These are phyloP conservation scores for Pecten maximus DNA, from an alignment of 2,888 invertebrate genomes.

Conservation along the genomic window DNA sequence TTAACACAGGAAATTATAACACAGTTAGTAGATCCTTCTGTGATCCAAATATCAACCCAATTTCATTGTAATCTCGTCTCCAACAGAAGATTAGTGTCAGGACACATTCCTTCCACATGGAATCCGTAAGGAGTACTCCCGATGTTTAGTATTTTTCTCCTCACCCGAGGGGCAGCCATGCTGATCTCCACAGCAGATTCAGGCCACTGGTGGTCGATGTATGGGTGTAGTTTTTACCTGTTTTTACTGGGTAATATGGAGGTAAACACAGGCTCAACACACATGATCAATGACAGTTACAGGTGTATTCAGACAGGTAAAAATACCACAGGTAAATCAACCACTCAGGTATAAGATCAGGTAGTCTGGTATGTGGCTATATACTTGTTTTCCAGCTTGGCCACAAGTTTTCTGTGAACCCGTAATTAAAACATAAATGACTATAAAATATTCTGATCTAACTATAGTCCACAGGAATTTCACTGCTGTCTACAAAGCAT, in stretches of 20 bases:
- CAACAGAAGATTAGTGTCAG: neutral
- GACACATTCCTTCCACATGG: neutral
- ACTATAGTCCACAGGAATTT: neutral
- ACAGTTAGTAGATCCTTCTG: neutral
- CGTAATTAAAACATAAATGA: neutral
- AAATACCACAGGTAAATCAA: slow-evolving; percentile 3
- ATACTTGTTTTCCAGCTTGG: neutral
- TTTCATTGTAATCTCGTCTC: neutral
- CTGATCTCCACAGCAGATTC: neutral
- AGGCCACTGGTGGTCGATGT: slow-evolving; percentile 4
- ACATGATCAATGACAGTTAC: slow-evolving; percentile 31
- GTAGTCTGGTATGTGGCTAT: neutral
- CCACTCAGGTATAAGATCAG: neutral
- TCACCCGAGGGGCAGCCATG: slow-evolving; percentile 23
- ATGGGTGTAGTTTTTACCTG: slow-evolving; percentile 14
- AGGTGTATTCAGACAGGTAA: slow-evolving; percentile 12
- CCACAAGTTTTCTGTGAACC: neutral
- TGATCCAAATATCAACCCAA: neutral
- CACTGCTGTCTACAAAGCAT: neutral
- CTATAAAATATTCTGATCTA: neutral
- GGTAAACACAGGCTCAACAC: slow-evolving; percentile 30
- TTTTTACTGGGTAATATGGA: neutral
- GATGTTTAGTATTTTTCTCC: neutral
- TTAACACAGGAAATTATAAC: neutral
- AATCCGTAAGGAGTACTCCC: neutral